Base-by-base conservation (phyloP, 2,797 vertebrate genomes). In the Sorex maritimensis region DNA sequence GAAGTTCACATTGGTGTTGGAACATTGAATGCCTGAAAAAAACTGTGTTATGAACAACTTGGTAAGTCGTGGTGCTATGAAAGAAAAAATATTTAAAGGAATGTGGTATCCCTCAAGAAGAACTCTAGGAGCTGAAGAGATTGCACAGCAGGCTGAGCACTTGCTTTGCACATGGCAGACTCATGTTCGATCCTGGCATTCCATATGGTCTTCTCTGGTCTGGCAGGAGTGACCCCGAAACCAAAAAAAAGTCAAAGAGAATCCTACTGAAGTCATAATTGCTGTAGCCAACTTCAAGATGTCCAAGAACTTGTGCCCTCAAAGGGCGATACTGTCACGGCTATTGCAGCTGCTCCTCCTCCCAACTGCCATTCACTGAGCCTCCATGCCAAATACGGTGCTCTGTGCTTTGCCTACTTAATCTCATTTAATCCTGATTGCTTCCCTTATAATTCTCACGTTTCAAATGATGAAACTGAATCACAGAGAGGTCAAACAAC, bases 381-480 rank as follows among this genome's bases (percentile, higher is more conserved):
- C 17, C 52, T 78, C 12, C 44, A 68, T 72, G 52, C 55, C 38
- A 68, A 1, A 46, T 30, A 58, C 11, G 72, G 34, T 73, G 61
- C 44, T 71, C 41, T 86, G 14, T 73, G 46, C 34, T 86, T 12
- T 82, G 67, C 44, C 49, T 49, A 46, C n/a, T 67, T 81, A 46
- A 89, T 84, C 41, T 73, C 46, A 81, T 6, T 88, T 44, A 81
- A 52, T 46, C 30, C 14, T 90, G 30, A 38, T 52, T 78, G 44
- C 6, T 73, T 11, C 34, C 34, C 34, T 46, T 88, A 68, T 28
- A 72, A 79, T 58, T 49, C 52, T 74, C n/a, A 88, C 5, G 61
- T 92, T 90, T 83, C 73, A 72, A 81, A 74, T 55, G 23, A 90
- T 65, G 19, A 63, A 91, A 55, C 6, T 26, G 23, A 89, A 69